Evolutionary conservation across 2,888 invertebrate species (phyloP), one percentile per base, ranked within the genome.

Genomic region (Fragum sueziense): DNA sequence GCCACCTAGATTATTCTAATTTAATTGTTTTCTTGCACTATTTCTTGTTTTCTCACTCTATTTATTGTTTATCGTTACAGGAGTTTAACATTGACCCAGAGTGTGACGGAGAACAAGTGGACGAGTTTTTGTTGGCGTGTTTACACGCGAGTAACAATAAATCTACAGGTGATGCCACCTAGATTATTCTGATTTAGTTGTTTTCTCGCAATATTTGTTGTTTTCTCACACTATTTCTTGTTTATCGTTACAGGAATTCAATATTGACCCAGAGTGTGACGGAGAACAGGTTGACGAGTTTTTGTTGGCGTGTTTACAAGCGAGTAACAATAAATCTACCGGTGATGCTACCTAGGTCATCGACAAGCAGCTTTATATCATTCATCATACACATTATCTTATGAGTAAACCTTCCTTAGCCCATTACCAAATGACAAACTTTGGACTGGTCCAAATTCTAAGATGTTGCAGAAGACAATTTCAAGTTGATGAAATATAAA

Each of bases 11-110:
- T n/a, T n/a, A n/a, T n/a, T n/a, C n/a, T n/a, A n/a, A n/a, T n/a
- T n/a, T n/a, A n/a, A n/a, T n/a, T n/a, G n/a, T n/a, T n/a, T n/a
- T n/a, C n/a, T n/a, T n/a, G n/a, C n/a, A n/a, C n/a, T n/a, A n/a
- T n/a, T n/a, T n/a, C n/a, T n/a, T n/a, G n/a, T n/a, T n/a, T n/a
- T n/a, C n/a, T n/a, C n/a, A n/a, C n/a, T n/a, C n/a, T n/a, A n/a
- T n/a, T n/a, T n/a, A n/a, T n/a, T n/a, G n/a, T n/a, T n/a, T n/a
- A n/a, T n/a, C n/a, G n/a, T 47, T 47, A 2, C 47, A 92, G 92
- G 92, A 92, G 75, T 91, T 92, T 86, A 92, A 92, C 81, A 92
- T 92, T 78, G 92, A 92, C 78, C 91, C 91, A 29, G 92, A 92
- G 47, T 89, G 90, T 52, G 91, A 91, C 75, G 90, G 91, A 6